A percentile compares a stretch with the other conserved stretches of the same genome.
These are phyloP conservation scores for Mythimna ferrago DNA, from an alignment of 2,888 invertebrate species.

Conservation along the genomic window DNA sequence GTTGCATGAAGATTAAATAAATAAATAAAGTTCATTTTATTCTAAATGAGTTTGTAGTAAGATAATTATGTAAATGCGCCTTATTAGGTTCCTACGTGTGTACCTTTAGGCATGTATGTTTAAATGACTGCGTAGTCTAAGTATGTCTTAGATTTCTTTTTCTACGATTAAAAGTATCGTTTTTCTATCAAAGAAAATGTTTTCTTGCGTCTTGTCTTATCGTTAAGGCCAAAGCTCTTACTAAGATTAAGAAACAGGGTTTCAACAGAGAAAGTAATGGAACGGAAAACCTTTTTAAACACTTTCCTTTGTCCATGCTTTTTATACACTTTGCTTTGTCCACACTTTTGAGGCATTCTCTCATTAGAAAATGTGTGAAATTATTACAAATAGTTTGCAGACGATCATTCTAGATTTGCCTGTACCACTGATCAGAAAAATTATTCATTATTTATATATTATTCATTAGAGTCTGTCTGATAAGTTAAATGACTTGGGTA, in stretches of 20 bases:
- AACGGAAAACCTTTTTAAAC: not conserved
- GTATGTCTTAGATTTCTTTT: not conserved
- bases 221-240: constrained; percentile 3
- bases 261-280: not conserved
- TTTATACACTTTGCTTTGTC: not conserved
- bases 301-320: not conserved
- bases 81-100: not conserved
- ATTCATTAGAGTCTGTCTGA: too few relatives aligned
- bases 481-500: too few relatives aligned
- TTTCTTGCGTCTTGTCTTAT: not conserved
- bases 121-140: not conserved
- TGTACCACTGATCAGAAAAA: not conserved
- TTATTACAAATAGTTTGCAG: not conserved
- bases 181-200: not conserved
- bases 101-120: not conserved
- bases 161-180: not conserved
- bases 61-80: too few relatives aligned
- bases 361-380: not conserved
- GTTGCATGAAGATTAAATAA: too few relatives aligned
- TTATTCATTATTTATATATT: too few relatives aligned
- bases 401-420: not conserved
- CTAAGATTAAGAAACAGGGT: not conserved
- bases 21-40: too few relatives aligned
- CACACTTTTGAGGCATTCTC: not conserved
- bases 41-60: too few relatives aligned